A percentile compares a stretch with the other conserved stretches of the same genome.
Conservation (phyloP, 2,888 invertebrate genomes). For the Hermaeophaga mercurialis region DNA sequence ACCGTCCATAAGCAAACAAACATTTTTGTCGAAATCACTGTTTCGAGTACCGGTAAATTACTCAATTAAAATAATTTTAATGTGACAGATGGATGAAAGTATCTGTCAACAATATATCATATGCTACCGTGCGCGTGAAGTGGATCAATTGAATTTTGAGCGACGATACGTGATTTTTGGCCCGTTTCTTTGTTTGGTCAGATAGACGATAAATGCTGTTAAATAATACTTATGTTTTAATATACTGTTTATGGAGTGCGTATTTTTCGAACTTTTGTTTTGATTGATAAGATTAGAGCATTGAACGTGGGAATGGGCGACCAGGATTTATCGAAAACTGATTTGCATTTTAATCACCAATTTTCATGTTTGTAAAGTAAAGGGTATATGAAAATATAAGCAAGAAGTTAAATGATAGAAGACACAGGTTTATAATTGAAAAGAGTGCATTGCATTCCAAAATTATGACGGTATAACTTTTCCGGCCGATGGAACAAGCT, state of each 20-base stretch:
- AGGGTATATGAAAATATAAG: too few relatives aligned
- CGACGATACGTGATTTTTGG: conserved; percentile 10
- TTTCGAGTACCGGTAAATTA: conserved; percentile 44
- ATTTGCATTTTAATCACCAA: too few relatives aligned
- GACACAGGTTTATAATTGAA: neutral
- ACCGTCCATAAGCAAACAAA: conserved; percentile 19
- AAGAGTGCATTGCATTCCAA: too few relatives aligned
- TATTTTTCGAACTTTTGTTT: conserved; percentile 18
- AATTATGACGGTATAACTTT: neutral
- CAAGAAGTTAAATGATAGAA: too few relatives aligned
- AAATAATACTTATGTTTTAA: conserved; percentile 55
- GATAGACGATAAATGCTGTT: conserved; percentile 55
- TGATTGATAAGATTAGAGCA: conserved; percentile 4
- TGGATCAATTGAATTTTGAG: conserved; percentile 32
- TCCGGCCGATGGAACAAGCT: too few relatives aligned
- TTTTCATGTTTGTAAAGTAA: too few relatives aligned
- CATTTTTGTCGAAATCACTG: conserved; percentile 34
- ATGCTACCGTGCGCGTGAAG: conserved; percentile 55
- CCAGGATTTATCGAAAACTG: neutral
- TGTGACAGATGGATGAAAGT: conserved; percentile 53
- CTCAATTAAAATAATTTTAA: conserved; percentile 57
- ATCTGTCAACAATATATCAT: conserved; percentile 55
- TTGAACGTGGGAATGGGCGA: neutral
- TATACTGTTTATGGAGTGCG: conserved; percentile 46
- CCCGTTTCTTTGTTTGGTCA: conserved; percentile 35